phyloP scores from a whole-genome alignment of 2,797 vertebrate species.

The Phoeniculus purpureus region DNA sequence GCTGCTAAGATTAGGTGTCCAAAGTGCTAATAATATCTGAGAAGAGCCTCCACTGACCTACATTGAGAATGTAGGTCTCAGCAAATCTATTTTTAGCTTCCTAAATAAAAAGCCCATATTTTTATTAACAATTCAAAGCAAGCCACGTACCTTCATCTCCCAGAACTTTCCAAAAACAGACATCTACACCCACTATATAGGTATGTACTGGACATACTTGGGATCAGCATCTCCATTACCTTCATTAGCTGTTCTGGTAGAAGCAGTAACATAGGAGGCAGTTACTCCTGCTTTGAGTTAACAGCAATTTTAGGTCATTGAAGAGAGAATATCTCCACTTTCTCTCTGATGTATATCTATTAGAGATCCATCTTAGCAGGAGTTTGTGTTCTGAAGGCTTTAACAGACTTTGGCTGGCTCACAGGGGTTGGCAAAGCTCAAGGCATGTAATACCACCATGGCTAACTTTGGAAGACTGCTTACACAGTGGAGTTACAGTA shows the following conservation, averaged over 20 bases:
- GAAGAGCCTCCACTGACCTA: slow-evolving; percentile 56
- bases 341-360: neutral
- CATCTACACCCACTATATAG: no score
- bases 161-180: neutral
- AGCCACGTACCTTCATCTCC: neutral
- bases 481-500: neutral
- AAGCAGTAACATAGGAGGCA: fast-evolving
- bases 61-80: slow-evolving; percentile 10
- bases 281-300: neutral
- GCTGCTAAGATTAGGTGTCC: slow-evolving; percentile 37
- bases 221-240: neutral
- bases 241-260: neutral
- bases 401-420: slow-evolving; percentile 15
- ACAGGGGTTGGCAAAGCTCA: slow-evolving; percentile 16
- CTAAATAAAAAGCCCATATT: neutral
- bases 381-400: slow-evolving; percentile 48
- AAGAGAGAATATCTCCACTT: neutral
- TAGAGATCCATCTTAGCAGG: slow-evolving; percentile 17
- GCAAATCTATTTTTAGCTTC: slow-evolving; percentile 18
- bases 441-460: neutral
- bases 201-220: neutral
- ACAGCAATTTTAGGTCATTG: neutral
- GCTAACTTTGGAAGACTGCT: neutral
- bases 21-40: slow-evolving; percentile 24
- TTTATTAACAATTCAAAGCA: slow-evolving; percentile 3